Base-by-base conservation (phyloP, 2,113 vertebrate species). In the Salvelinus fontinalis region DNA sequence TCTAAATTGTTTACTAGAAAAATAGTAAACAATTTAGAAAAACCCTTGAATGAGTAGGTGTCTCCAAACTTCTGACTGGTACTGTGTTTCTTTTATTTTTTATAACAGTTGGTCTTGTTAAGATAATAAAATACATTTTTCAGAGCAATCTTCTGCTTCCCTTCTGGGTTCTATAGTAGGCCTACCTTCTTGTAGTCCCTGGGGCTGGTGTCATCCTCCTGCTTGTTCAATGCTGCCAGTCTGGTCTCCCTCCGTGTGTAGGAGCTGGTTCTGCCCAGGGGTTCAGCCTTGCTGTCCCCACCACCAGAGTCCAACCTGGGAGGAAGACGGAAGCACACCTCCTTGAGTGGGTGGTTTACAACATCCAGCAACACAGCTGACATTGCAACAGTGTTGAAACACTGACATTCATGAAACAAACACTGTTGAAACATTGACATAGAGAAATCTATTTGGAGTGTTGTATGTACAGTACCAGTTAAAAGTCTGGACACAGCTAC, bases 221-320 rank as follows among this genome's bases (percentile, higher is more conserved):
- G 72, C 0, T 92, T 93, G 89, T 89, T 91, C 81, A 96, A 90
- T 18, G 93, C 91, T 2, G 95, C 93, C 16, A 98, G 89, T 18
- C 97, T 95, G 69, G 94, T 95, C 87, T 98, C 97, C 54, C 96
- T 89, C 4, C 96, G 93, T 1, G 92, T 92, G 81, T 97, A 96
- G 1, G 95, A 95, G 76, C 95, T 94, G 73, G 94, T 89, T 27
- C 94, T 93, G 49, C 93, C 84, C 74, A 92, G 54, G 16, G 92
- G 85, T 12, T 94, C 95, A 31, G 99, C 97, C 0, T 94, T 29
- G 0, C 91, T 87, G 20, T 98, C 96, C 0, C 89, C 85, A 68
- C 94, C 89, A 18, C 93, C 88, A 1, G 94, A 93, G 83, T 99
- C 96, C 82, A 96, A 89, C 90, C 97, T 99, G 57, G 34, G 24